phyloP scores from a whole-genome alignment of 2,888 invertebrate species.

The Aricia artaxerxes region DNA sequence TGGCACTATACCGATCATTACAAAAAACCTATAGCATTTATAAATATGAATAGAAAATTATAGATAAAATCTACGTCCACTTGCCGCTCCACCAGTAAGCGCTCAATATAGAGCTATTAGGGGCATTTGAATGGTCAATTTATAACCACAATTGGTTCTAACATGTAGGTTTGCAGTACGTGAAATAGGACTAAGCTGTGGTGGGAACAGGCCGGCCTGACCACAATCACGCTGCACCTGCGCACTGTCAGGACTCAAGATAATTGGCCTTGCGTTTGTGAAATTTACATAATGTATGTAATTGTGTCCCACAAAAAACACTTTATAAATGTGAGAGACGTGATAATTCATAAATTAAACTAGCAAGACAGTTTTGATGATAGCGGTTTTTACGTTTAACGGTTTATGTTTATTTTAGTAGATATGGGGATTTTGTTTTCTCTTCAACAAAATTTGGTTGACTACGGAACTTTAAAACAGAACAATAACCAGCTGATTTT shows the following conservation, averaged over 20 bases:
- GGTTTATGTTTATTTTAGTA: background rate
- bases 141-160: slow-evolving; percentile 40
- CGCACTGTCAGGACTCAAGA: slow-evolving; percentile 27
- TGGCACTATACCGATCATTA: background rate
- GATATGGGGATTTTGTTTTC: too few species aligned
- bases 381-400: background rate
- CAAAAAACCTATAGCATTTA: background rate
- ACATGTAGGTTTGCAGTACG: slow-evolving; percentile 43
- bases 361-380: background rate
- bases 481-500: too few species aligned
- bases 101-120: slow-evolving; percentile 33
- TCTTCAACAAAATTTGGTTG: too few species aligned
- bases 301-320: slow-evolving; percentile 11
- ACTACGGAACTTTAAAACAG: too few species aligned
- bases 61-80: slow-evolving; percentile 22
- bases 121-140: slow-evolving; percentile 35
- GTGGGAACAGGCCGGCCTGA: slow-evolving; percentile 51
- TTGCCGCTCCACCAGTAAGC: slow-evolving; percentile 21
- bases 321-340: slow-evolving; percentile 10
- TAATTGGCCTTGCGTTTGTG: slow-evolving; percentile 31
- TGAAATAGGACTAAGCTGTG: slow-evolving; percentile 55
- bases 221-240: slow-evolving; percentile 51
- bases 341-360: slow-evolving; percentile 23
- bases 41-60: slow-evolving; percentile 18
- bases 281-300: background rate